phyloP scores from a whole-genome alignment of 2,797 vertebrate species.

The Florisuga fusca region DNA sequence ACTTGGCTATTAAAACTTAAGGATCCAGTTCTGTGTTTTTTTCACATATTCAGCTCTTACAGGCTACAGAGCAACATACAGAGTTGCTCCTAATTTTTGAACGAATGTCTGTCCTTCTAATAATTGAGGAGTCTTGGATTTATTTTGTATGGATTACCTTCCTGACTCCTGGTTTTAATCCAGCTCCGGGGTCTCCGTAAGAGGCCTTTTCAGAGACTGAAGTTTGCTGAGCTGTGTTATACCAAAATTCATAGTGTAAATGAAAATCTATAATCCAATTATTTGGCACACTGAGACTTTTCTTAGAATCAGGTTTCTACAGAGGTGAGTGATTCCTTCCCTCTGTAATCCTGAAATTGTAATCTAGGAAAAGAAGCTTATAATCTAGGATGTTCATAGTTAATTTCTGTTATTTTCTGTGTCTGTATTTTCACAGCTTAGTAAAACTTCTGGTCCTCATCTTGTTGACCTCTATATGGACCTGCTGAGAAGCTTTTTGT shows the following conservation, averaged over 20 bases:
- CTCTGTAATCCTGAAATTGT: background rate
- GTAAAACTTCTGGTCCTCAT: constrained; percentile 36
- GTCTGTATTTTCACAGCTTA: constrained; percentile 63
- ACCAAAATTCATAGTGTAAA: background rate
- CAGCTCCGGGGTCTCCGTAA: background rate
- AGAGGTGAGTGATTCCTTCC: background rate
- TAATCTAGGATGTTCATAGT: background rate
- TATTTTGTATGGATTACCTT: background rate
- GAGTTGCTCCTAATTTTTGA: background rate
- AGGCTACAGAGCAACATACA: background rate
- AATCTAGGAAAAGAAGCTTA: background rate
- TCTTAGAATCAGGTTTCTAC: background rate
- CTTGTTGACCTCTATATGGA: constrained; percentile 79
- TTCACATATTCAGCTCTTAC: background rate
- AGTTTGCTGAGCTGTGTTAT: background rate
- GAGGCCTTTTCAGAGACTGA: background rate
- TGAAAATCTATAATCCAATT: background rate
- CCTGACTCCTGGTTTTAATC: background rate
- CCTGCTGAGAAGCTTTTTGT: constrained; percentile 81
- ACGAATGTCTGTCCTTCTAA: background rate
- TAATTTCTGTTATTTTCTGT: background rate
- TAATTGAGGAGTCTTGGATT: background rate
- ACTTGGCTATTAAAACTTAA: background rate
- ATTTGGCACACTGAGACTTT: background rate
- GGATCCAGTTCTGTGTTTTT: background rate